Conservation (phyloP, 2,888 invertebrate species). For the Kuschelorhynchus macadamiae region DNA sequence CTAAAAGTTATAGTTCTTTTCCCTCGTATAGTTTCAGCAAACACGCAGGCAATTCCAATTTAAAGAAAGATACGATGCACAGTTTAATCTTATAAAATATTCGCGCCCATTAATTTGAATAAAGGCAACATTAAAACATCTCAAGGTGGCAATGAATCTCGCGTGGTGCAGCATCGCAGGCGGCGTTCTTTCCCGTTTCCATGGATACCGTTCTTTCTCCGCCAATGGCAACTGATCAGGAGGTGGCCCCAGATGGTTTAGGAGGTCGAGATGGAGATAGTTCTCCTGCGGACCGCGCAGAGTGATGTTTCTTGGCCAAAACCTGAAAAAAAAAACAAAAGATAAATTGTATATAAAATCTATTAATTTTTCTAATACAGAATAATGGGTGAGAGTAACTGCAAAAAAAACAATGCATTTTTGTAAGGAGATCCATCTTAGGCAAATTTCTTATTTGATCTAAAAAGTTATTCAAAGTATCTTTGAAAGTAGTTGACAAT, state of each 20-base stretch:
- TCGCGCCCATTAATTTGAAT: constrained; percentile 69
- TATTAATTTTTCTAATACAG: no score
- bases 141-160: constrained; percentile 70
- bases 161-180: constrained; percentile 63
- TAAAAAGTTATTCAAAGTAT: not conserved
- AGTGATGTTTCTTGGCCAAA: constrained; percentile 3
- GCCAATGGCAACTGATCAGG: constrained; percentile 66
- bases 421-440: no score
- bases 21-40: constrained; percentile 44
- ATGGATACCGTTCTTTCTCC: constrained; percentile 65
- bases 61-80: constrained; percentile 64
- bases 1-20: constrained; percentile 30
- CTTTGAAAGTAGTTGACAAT: no score
- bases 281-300: constrained; percentile 35
- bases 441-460: no score
- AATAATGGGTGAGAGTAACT: no score
- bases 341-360: constrained; percentile 5
- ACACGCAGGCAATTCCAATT: constrained; percentile 60
- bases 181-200: constrained; percentile 68
- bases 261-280: constrained; percentile 56
- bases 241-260: constrained; percentile 67
- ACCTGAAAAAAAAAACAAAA: constrained; percentile 5
- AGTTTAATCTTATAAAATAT: constrained; percentile 68
- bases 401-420: no score
- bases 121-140: constrained; percentile 70